Evolutionary conservation across 2,113 vertebrate genomes (phyloP), one percentile per base, ranked within the genome.

Genomic region (Sula dactylatra): DNA sequence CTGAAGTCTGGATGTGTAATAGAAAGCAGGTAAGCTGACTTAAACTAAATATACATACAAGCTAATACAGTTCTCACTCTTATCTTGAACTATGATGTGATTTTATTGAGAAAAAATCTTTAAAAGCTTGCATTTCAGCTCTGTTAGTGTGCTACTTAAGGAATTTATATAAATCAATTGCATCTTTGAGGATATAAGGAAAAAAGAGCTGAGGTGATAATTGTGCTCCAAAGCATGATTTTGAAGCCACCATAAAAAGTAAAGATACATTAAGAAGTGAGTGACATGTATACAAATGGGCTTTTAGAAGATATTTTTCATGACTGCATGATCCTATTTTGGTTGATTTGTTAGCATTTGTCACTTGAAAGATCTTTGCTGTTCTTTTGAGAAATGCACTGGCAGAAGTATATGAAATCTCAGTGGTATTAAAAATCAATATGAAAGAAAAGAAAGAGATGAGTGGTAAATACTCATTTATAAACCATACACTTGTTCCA

Each of bases 341-440:
- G 16, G 27, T 34, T 71, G 52, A 78, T 65, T 50, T 86, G 7
- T 66, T 94, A 64, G 18, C 36, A 76, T 88, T 42, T 26, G 9
- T 44, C 94, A 65, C 47, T 91, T 45, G 82, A 93, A 89, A 82
- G 38, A 86, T n/a, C 47, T 90, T 76, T 64, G 61, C 62, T n/a
- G 10, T 85, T 70, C 45, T 94, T 88, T 81, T 15, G 8, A 95
- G 44, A 86, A 87, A 95, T 31, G 36, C 34, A 81, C 50, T 82
- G 52, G 27, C 36, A 94, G 34, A 87, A 94, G 11, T 58, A 77
- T 72, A 24, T 29, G 84, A 97, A 97, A 69, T 17, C 59, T 95
- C 88, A 79, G 29, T 87, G 19, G 66, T 52, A 94, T 80, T 84
- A 77, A 97, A 93, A 92, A 49, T 95, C 71, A 86, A 21, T 82